Base-by-base conservation (phyloP, 2,888 invertebrate genomes). In the Agrochola litura region DNA sequence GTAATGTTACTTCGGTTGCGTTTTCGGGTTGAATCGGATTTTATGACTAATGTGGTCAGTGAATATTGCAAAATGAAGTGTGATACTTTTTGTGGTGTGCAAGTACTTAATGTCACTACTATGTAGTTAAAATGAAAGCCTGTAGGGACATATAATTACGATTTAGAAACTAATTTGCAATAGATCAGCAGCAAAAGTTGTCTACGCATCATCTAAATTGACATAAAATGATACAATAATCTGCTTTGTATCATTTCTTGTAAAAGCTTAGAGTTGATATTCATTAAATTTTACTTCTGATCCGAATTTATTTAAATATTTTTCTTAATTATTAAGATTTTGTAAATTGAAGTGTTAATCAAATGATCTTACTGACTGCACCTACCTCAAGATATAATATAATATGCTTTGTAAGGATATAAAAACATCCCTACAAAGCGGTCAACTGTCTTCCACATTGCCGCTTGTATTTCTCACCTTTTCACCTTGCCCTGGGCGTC, bases 1-100 rank as follows among this genome's bases (percentile, higher is more conserved):
- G 19, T 69, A 16, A 64, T 43, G 66, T 66, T 70, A 66, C 12
- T 61, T 67, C 6, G 49, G 43, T 61, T 52, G 8, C n/a, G 19
- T 58, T 73, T 65, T 83, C 4, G 64, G 6, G 5, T 58, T 60
- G 14, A 49, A n/a, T 46, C n/a, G 16, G 30, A 61, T 70, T 74
- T 66, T 49, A 30, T 43, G n/a, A 12, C 12, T 56, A 79, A 46
- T 16, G 9, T 30, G 4, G 37, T 52, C n/a, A 37, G 1, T 43
- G 10, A 25, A 9, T 25, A 12, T 64, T 63, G 8, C 6, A n/a
- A 56, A 43, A 56, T 73, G 8, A 30, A 41, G 19, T 22, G 14
- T 8, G 22, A 37, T 37, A 37, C 10, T 63, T 37, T 61, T 22
- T 22, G 6, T 9, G 54, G 54, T 56, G 0, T 10, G 4, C n/a